A percentile compares a stretch with the other conserved stretches of the same genome.
Conservation (phyloP, 2,797 vertebrate genomes). For the Zenarchopterus dispar region DNA sequence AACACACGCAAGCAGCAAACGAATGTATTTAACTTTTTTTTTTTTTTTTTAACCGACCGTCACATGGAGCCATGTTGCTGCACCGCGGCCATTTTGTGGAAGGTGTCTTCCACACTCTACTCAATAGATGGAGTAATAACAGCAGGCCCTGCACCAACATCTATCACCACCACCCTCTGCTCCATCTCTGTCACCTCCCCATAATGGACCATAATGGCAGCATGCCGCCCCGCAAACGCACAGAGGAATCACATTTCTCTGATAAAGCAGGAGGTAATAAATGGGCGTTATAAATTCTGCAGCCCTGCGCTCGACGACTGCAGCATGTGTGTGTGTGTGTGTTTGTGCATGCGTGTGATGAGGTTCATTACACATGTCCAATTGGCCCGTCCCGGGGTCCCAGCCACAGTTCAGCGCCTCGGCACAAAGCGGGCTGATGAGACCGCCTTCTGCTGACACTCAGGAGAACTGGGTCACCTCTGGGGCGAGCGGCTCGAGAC, state of each 20-base stretch:
- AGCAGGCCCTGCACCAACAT: conserved; percentile 53
- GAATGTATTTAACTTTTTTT: conserved; percentile 48
- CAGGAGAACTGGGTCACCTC: conserved; percentile 84
- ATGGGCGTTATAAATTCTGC: conserved; percentile 70
- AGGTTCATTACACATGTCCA: conserved; percentile 78
- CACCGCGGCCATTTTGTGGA: conserved; percentile 76
- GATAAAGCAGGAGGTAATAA: conserved; percentile 73
- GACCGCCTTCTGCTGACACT: conserved; percentile 79
- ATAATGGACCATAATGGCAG: conserved; percentile 70
- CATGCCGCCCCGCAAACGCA: conserved; percentile 47
- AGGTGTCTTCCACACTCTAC: conserved; percentile 29
- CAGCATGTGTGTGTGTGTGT: conserved; percentile 31
- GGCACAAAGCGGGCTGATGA: conserved; percentile 80
- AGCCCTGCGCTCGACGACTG: conserved; percentile 44
- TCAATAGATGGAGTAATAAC: conserved; percentile 61
- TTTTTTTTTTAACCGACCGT: conserved; percentile 1
- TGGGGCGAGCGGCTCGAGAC: conserved; percentile 57
- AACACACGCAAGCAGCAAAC: conserved; percentile 41
- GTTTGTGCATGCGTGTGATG: conserved; percentile 60
- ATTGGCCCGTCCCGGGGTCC: conserved; percentile 69
- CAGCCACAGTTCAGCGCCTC: conserved; percentile 80
- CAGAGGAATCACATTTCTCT: conserved; percentile 62
- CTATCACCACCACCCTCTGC: conserved; percentile 71
- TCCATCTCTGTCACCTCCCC: conserved; percentile 68
- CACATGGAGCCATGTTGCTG: conserved; percentile 67